Conservation (phyloP, 2,888 invertebrate genomes). For the Parelbella ahira region DNA sequence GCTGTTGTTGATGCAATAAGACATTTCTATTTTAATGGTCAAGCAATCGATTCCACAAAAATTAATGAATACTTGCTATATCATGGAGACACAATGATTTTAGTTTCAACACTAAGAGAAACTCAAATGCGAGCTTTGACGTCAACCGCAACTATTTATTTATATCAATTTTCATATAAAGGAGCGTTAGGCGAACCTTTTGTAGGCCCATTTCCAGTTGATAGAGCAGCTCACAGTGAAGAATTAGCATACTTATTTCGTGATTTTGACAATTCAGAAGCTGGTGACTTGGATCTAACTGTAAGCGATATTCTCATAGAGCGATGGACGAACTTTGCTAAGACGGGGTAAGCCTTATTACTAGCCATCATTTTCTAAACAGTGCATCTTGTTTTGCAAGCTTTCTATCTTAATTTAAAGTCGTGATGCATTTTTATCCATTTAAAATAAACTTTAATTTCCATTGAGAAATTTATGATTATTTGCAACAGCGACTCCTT, state of each 20-base stretch:
- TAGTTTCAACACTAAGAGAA: slow-evolving; percentile 61
- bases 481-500: too few relatives aligned
- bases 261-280: slow-evolving; percentile 30
- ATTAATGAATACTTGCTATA: slow-evolving; percentile 49
- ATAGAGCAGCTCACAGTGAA: slow-evolving; percentile 58
- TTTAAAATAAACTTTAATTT: too few relatives aligned
- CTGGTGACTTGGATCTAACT: slow-evolving; percentile 40
- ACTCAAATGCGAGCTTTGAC: slow-evolving; percentile 41
- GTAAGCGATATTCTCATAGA: slow-evolving; percentile 56
- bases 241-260: slow-evolving; percentile 62
- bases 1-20: slow-evolving; percentile 43
- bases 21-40: slow-evolving; percentile 47
- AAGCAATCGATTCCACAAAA: slow-evolving; percentile 36
- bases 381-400: too few relatives aligned
- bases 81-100: slow-evolving; percentile 65
- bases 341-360: slow-evolving; percentile 61
- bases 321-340: slow-evolving; percentile 69
- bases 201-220: slow-evolving; percentile 44
- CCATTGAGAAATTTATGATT: too few relatives aligned
- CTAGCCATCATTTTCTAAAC: too few relatives aligned
- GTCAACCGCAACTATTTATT: slow-evolving; percentile 43
- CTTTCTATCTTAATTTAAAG: too few relatives aligned
- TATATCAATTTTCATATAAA: slow-evolving; percentile 69
- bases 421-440: too few relatives aligned
- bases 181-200: slow-evolving; percentile 52